Percentiles rank a stretch among this genome's conserved stretches.
Evolutionary conservation across 2,797 vertebrate genomes (phyloP).

Genomic region (Lateolabrax maculatus): DNA sequence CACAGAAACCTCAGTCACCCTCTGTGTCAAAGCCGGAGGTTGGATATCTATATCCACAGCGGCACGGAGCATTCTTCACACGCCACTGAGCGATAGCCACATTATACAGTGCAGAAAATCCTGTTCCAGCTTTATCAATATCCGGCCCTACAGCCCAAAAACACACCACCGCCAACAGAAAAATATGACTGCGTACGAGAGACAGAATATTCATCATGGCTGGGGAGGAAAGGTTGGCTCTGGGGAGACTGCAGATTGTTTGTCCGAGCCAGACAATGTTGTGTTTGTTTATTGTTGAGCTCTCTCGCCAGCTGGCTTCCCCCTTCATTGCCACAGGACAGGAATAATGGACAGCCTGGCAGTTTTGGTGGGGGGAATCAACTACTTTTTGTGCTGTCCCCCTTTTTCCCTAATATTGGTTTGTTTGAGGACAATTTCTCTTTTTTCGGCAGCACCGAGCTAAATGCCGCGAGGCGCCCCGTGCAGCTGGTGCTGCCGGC

Average conservation of each 20-base stretch:
- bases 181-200: slow-evolving; percentile 61
- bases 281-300: slow-evolving; percentile 80
- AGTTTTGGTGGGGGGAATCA: slow-evolving; percentile 34
- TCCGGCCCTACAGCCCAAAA: slow-evolving; percentile 66
- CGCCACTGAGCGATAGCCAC: slow-evolving; percentile 67
- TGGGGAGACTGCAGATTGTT: slow-evolving; percentile 73
- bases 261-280: slow-evolving; percentile 73
- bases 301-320: slow-evolving; percentile 75
- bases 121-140: slow-evolving; percentile 79
- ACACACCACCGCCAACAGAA: slow-evolving; percentile 51
- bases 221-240: slow-evolving; percentile 69
- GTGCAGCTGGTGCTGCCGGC: slow-evolving; percentile 20
- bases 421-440: slow-evolving; percentile 42
- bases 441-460: slow-evolving; percentile 7
- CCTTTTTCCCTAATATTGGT: slow-evolving; percentile 17
- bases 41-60: slow-evolving; percentile 71
- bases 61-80: slow-evolving; percentile 63
- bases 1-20: slow-evolving; percentile 47
- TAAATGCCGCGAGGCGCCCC: slow-evolving; percentile 40
- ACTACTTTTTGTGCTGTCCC: slow-evolving; percentile 25
- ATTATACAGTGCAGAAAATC: slow-evolving; percentile 72
- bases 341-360: slow-evolving; percentile 67
- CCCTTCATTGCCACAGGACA: slow-evolving; percentile 66
- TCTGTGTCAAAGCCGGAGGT: slow-evolving; percentile 63
- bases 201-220: slow-evolving; percentile 74